Conservation (phyloP, 2,113 vertebrate genomes). For the Bolborhynchus lineola region DNA sequence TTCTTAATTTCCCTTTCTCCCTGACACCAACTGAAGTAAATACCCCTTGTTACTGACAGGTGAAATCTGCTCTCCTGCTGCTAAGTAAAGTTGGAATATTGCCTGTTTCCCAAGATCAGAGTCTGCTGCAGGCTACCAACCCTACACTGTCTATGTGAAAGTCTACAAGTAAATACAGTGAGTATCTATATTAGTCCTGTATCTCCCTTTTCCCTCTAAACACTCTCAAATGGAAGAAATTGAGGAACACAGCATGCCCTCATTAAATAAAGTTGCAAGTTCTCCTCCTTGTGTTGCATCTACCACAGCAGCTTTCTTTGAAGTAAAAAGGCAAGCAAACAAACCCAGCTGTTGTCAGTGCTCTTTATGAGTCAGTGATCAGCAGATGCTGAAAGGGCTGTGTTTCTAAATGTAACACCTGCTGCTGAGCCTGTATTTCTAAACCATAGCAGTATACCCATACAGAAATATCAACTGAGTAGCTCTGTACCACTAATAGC, state of each 20-base stretch:
- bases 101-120: background rate
- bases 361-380: background rate
- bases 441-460: background rate
- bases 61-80: background rate
- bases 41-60: background rate
- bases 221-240: background rate
- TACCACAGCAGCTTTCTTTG: background rate
- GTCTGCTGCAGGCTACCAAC: background rate
- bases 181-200: background rate
- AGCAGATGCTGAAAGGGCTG: background rate
- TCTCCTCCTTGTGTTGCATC: background rate
- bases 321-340: background rate
- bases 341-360: background rate
- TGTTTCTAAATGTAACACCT: background rate
- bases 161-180: background rate
- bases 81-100: background rate
- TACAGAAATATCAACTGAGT: background rate
- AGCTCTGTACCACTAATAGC: background rate
- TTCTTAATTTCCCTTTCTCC: background rate
- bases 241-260: background rate
- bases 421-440: constrained; percentile 10
- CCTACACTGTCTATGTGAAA: background rate
- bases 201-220: background rate
- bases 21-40: background rate
- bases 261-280: background rate